Base-by-base conservation (phyloP, 2,888 invertebrate genomes). In the Troilus luridus region DNA sequence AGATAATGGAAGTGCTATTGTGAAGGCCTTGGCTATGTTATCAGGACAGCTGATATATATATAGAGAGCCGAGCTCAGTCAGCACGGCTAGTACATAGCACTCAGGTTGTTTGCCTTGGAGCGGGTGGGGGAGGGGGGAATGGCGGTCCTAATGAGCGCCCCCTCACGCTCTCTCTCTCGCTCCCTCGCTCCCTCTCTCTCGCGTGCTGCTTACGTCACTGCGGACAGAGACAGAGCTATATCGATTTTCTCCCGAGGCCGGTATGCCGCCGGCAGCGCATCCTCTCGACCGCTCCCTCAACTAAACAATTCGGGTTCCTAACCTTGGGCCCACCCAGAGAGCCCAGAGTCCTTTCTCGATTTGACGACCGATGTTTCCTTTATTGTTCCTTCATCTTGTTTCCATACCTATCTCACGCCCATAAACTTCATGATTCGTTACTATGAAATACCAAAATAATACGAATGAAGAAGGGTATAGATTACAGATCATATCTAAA, bases 11-110 rank as follows among this genome's bases (percentile, higher is more conserved):
- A 81, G 64, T 56, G 90, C 90, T 90, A 77, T 85, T 81, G 90
- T 67, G 90, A 59, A 77, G 90, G 90, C 90, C 81, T 77, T 85
- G 77, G 81, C 6, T 88, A 92, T 88, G 92, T 92, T 91, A 90
- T 88, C 89, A 90, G 91, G 59, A 58, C 90, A n/a, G 91, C 10
- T 17, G 77, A 60, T 92, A 92, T 41, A 41, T 41, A 41, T 41
- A 3, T 27, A 54, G 60, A 27, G 9, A 11, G 60, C 14, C 89
- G 64, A 67, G 56, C 12, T 64, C 21, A 64, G 14, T 9, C 54
- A n/a, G 64, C 8, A 89, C 89, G 10, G 89, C 41, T 89, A 89
- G 89, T 89, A 89, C 12, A 54, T 21, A 41, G 64, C 62, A 64
- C 62, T 41, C 41, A 89, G 89, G 89, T 89, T 89, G 89, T 89